Conservation (phyloP, 1,140 invertebrate species). For the Drosophila nigrodunni region DNA sequence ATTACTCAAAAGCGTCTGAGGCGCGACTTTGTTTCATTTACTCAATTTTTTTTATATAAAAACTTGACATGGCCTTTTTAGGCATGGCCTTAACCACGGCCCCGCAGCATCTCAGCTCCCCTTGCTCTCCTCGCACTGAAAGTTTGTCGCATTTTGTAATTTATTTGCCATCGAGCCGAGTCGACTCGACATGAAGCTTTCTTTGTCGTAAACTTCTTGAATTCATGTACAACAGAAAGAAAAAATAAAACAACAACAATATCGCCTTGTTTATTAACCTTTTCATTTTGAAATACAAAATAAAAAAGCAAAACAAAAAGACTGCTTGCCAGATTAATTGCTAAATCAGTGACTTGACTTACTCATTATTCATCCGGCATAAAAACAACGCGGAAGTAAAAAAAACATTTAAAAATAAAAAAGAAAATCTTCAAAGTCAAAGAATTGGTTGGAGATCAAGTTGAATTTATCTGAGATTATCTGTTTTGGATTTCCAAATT, state of each 20-base stretch:
- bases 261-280: conserved; percentile 79
- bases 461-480: background rate
- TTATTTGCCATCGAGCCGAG: conserved; percentile 62
- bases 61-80: conserved; percentile 75
- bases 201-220: conserved; percentile 77
- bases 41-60: conserved; percentile 72
- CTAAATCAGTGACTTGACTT: conserved; percentile 48
- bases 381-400: conserved; percentile 68
- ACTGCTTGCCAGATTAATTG: conserved; percentile 72
- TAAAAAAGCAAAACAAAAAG: conserved; percentile 48
- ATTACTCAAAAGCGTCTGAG: conserved; percentile 76
- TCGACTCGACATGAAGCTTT: conserved; percentile 47
- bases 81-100: conserved; percentile 54
- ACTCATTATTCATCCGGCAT: conserved; percentile 63
- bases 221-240: conserved; percentile 58
- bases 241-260: too few relatives aligned
- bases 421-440: conserved; percentile 31
- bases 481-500: background rate
- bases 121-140: conserved; percentile 44
- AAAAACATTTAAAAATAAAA: conserved; percentile 46
- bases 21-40: conserved; percentile 61
- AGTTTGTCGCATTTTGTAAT: conserved; percentile 67
- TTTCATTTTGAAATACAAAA: conserved; percentile 73
- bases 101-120: conserved; percentile 36
- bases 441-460: background rate